These are phyloP conservation scores for Drosophila sproati DNA, from an alignment of 1,140 invertebrate genomes.

Conservation along the genomic window DNA sequence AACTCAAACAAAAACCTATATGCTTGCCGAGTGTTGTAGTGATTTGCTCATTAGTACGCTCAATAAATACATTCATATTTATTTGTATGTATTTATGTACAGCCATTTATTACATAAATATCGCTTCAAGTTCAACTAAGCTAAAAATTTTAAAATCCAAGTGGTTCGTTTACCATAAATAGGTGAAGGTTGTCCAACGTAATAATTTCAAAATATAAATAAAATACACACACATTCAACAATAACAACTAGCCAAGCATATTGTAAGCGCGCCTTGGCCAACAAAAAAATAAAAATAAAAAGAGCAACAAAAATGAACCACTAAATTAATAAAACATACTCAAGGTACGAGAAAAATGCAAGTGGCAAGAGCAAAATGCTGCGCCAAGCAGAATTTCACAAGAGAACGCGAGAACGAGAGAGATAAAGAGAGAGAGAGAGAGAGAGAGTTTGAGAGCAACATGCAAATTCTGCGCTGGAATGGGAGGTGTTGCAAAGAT, in stretches of 20 bases:
- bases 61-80: too few relatives aligned
- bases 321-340: constrained; percentile 51
- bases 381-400: constrained; percentile 46
- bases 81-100: constrained; percentile 5
- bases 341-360: constrained; percentile 73
- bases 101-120: constrained; percentile 1
- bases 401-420: neutral
- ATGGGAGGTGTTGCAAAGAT: neutral
- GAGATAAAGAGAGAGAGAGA: neutral
- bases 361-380: constrained; percentile 51
- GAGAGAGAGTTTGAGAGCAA: constrained; percentile 22
- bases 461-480: constrained; percentile 40
- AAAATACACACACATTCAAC: constrained; percentile 31
- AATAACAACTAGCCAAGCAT: constrained; percentile 42
- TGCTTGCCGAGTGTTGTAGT: too few relatives aligned
- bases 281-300: constrained; percentile 43
- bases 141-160: constrained; percentile 14
- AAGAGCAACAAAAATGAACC: constrained; percentile 29
- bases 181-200: constrained; percentile 75
- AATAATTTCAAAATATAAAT: constrained; percentile 64
- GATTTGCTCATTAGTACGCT: too few relatives aligned
- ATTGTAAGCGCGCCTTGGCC: constrained; percentile 24
- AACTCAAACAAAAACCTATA: too few relatives aligned
- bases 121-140: neutral
- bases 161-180: constrained; percentile 54